Evolutionary conservation across 2,113 vertebrate genomes (phyloP).

Genomic region (Zosterops borbonicus): DNA sequence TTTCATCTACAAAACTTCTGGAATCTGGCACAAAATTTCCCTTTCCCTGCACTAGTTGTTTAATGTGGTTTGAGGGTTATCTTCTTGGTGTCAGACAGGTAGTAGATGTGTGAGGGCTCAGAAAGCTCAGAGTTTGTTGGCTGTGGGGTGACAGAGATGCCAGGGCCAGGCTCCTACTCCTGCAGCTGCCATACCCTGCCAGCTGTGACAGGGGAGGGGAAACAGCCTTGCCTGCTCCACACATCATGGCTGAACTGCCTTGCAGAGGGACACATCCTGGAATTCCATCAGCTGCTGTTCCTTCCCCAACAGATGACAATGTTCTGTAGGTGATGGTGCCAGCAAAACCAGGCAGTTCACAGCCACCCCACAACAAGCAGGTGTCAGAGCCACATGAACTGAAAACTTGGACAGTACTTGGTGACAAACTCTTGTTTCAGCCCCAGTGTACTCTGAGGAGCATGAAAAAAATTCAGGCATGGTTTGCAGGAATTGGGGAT

Average conservation of each 20-base stretch:
- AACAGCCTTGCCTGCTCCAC: background rate
- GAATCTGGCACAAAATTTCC: background rate
- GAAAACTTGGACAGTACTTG: background rate
- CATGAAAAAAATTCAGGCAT: background rate
- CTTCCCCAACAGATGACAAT: rapidly evolving
- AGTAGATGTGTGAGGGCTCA: background rate
- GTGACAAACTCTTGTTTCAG: background rate
- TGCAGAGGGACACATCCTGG: rapidly evolving
- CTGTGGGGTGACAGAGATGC: rapidly evolving
- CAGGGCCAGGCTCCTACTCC: background rate
- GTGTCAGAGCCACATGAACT: rapidly evolving
- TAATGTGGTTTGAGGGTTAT: background rate
- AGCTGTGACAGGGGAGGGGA: rapidly evolving
- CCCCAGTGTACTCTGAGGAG: background rate
- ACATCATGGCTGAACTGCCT: rapidly evolving
- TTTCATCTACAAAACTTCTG: background rate
- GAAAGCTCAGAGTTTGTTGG: background rate
- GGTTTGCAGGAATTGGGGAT: background rate
- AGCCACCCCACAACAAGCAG: background rate
- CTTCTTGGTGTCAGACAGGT: background rate
- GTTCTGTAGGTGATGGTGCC: rapidly evolving
- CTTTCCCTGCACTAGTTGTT: background rate
- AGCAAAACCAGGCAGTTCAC: background rate
- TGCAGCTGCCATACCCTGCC: background rate
- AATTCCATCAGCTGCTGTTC: background rate